A percentile compares a stretch with the other conserved stretches of the same genome.
phyloP scores from a whole-genome alignment of 2,888 invertebrate species.

The Pterostichus niger region DNA sequence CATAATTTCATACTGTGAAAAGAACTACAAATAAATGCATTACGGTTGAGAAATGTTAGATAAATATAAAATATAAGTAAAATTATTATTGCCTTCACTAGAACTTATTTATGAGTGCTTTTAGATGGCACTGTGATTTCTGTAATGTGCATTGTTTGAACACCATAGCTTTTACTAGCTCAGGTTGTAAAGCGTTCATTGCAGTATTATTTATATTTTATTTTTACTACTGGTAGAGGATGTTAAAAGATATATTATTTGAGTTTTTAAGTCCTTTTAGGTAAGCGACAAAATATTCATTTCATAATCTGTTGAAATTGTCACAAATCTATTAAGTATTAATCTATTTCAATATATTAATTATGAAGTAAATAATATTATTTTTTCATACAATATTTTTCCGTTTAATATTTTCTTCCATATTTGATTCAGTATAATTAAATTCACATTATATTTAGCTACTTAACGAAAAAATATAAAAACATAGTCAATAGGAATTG shows the following conservation, averaged over 20 bases:
- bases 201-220: constrained; percentile 48
- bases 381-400: neutral
- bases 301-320: neutral
- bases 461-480: neutral
- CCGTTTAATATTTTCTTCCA: neutral
- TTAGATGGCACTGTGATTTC: constrained; percentile 62
- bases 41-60: constrained; percentile 13
- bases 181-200: constrained; percentile 62
- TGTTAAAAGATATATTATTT: neutral
- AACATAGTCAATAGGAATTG: neutral
- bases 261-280: too few relatives aligned
- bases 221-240: neutral
- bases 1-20: constrained; percentile 26
- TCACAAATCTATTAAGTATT: neutral
- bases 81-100: constrained; percentile 64
- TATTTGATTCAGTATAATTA: neutral
- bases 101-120: constrained; percentile 60
- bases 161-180: constrained; percentile 60
- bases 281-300: too few relatives aligned
- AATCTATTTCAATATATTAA: neutral
- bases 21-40: constrained; percentile 23
- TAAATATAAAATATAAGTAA: constrained; percentile 41
- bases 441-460: neutral
- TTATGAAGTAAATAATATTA: neutral
- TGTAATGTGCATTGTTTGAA: constrained; percentile 63